phyloP scores from a whole-genome alignment of 1,140 invertebrate genomes.

The Drosophila aff. region DNA sequence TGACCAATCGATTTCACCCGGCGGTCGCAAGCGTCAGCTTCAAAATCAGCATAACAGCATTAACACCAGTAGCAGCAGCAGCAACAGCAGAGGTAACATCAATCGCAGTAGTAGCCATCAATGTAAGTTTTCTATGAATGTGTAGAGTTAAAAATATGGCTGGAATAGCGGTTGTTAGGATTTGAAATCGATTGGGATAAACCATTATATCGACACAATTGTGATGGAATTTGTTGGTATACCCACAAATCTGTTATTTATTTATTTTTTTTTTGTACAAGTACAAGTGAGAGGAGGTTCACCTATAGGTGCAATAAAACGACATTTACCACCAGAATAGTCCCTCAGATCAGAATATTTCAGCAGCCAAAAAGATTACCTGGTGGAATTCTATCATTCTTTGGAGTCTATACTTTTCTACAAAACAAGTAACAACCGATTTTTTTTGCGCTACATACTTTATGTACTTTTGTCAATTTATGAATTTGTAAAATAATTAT shows the following conservation, averaged over 20 bases:
- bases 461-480: slow-evolving; percentile 19
- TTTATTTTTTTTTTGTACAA: no score
- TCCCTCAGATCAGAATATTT: neutral
- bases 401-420: neutral
- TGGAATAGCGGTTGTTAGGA: neutral
- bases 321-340: neutral
- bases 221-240: no score
- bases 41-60: slow-evolving; percentile 36
- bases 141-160: no score
- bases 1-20: slow-evolving; percentile 54
- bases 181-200: neutral
- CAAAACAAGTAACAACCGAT: neutral
- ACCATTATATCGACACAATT: no score
- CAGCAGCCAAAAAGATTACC: neutral
- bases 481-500: slow-evolving; percentile 22
- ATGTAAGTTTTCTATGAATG: slow-evolving; percentile 33
- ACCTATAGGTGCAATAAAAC: no score
- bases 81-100: slow-evolving; percentile 22
- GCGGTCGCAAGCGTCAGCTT: slow-evolving; percentile 70
- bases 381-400: neutral
- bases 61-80: slow-evolving; percentile 11
- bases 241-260: no score
- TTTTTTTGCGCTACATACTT: neutral
- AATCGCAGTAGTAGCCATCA: slow-evolving; percentile 43
- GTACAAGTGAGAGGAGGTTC: no score